Conservation (phyloP, 2,888 invertebrate species). For the Noctua janthe region DNA sequence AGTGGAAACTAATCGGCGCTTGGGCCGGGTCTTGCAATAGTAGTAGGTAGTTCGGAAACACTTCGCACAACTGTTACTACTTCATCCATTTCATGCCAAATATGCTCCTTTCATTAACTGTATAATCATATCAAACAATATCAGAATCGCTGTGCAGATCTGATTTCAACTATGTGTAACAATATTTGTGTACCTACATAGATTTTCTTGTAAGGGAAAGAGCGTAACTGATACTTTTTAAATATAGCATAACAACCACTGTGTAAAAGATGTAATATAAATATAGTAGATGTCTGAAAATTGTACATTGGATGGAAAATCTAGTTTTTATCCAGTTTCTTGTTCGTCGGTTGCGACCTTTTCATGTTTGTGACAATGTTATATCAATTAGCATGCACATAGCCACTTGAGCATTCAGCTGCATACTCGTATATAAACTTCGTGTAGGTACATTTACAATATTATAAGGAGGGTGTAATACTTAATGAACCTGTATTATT, state of each 20-base stretch:
- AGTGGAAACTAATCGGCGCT: slow-evolving; percentile 73
- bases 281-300: slow-evolving; percentile 64
- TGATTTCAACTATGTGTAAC: slow-evolving; percentile 63
- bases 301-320: slow-evolving; percentile 60
- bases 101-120: slow-evolving; percentile 68
- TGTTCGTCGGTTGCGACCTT: slow-evolving; percentile 60
- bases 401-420: slow-evolving; percentile 56
- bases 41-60: slow-evolving; percentile 76
- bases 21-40: slow-evolving; percentile 89
- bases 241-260: slow-evolving; percentile 58
- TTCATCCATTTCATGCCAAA: slow-evolving; percentile 66
- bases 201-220: slow-evolving; percentile 53
- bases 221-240: slow-evolving; percentile 59
- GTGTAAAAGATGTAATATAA: slow-evolving; percentile 64
- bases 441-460: slow-evolving; percentile 63
- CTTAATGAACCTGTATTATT: slow-evolving; percentile 81
- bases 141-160: slow-evolving; percentile 68
- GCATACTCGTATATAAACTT: slow-evolving; percentile 61
- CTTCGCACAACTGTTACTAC: slow-evolving; percentile 82
- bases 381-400: slow-evolving; percentile 63
- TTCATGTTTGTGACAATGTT: slow-evolving; percentile 61
- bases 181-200: slow-evolving; percentile 64
- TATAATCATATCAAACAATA: slow-evolving; percentile 67
- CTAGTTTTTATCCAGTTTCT: slow-evolving; percentile 60
- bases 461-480: slow-evolving; percentile 73